Evolutionary conservation across 2,888 invertebrate genomes (phyloP).

Genomic region (Coecobrya sp.): DNA sequence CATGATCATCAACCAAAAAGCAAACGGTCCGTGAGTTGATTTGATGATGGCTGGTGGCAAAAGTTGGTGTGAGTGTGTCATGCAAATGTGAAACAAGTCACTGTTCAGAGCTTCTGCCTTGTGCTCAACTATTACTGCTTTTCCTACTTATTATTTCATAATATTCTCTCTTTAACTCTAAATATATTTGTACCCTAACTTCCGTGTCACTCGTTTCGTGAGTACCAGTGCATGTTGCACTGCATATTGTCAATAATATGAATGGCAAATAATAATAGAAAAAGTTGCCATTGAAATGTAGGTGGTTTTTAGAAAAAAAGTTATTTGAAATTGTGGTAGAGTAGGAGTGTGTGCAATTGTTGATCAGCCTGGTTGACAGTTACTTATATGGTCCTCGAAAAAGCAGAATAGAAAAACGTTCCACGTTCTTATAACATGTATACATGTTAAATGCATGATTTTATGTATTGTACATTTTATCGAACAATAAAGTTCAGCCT

Average conservation of each 20-base stretch:
- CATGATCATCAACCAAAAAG: slow-evolving; percentile 51
- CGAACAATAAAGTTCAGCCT: not conserved
- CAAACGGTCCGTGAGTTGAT: slow-evolving; percentile 79
- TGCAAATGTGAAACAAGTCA: slow-evolving; percentile 80
- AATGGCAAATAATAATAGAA: slow-evolving; percentile 62
- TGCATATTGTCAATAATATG: slow-evolving; percentile 58
- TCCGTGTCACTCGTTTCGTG: slow-evolving; percentile 4
- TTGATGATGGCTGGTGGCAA: slow-evolving; percentile 75
- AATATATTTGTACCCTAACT: slow-evolving; percentile 3
- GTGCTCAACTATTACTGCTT: too few relatives aligned
- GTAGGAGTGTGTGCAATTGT: slow-evolving; percentile 43
- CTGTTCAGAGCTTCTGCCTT: slow-evolving; percentile 53
- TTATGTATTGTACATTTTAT: not conserved
- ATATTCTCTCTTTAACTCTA: not conserved
- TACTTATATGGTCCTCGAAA: slow-evolving; percentile 62
- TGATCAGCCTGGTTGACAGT: slow-evolving; percentile 62
- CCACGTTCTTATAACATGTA: not conserved
- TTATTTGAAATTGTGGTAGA: slow-evolving; percentile 7
- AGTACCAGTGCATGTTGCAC: slow-evolving; percentile 54
- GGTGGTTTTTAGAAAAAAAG: not conserved
- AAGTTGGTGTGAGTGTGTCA: slow-evolving; percentile 77
- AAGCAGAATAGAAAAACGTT: not conserved
- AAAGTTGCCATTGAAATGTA: slow-evolving; percentile 25
- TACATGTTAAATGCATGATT: not conserved
- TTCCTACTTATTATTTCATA: slow-evolving; percentile 4